Conservation (phyloP, 2,797 vertebrate genomes). For the Austrolebias charrua region DNA sequence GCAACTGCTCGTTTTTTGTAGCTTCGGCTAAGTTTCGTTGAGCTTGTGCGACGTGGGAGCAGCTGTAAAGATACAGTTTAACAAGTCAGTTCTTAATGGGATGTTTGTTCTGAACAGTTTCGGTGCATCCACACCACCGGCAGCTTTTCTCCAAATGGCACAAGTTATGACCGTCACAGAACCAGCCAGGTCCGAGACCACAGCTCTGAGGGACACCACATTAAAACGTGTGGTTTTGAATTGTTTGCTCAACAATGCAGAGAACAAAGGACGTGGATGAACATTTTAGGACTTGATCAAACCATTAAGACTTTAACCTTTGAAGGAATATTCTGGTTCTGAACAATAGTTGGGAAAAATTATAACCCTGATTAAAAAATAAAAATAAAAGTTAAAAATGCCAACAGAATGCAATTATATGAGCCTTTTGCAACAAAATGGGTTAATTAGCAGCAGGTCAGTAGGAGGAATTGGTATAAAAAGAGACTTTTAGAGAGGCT, state of each 20-base stretch:
- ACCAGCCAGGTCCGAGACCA: not conserved
- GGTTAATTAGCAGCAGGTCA: too few species aligned
- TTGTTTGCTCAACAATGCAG: not conserved
- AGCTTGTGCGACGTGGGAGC: slow-evolving; percentile 80
- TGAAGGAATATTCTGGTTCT: too few species aligned
- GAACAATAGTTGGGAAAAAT: too few species aligned
- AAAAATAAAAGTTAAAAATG: too few species aligned
- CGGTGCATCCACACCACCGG: slow-evolving; percentile 34
- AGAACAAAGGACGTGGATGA: not conserved
- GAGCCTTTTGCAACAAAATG: too few species aligned
- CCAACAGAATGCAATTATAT: too few species aligned
- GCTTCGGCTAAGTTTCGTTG: slow-evolving; percentile 60
- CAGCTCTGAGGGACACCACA: not conserved
- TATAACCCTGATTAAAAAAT: too few species aligned
- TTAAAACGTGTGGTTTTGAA: not conserved
- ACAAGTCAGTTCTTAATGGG: slow-evolving; percentile 13
- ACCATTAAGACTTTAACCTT: not conserved
- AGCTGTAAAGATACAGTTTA: slow-evolving; percentile 50
- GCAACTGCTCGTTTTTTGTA: slow-evolving; percentile 41
- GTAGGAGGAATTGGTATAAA: too few species aligned
- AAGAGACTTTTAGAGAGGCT: too few species aligned
- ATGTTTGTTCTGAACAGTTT: slow-evolving; percentile 16
- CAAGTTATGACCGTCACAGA: not conserved
- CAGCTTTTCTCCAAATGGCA: not conserved
- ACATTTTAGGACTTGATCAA: too few species aligned